Evolutionary conservation across 1,140 invertebrate species (phyloP).

Genomic region (Hycleus phaleratus): DNA sequence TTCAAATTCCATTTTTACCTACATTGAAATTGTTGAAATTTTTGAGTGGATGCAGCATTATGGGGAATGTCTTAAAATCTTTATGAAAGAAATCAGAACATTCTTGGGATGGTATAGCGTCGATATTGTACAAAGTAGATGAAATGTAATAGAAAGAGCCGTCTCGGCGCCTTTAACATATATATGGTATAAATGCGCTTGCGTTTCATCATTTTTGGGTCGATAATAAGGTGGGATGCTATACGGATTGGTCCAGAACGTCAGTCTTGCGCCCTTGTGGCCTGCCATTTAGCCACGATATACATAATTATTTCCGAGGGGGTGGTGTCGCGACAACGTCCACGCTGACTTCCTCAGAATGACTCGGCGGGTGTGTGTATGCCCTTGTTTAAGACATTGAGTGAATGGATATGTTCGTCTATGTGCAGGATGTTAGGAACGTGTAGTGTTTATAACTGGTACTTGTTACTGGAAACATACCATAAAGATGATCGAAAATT

Average conservation of each 20-base stretch:
- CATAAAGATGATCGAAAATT: conserved; percentile 17
- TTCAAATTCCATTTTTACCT: too few relatives aligned
- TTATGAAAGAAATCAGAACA: too few relatives aligned
- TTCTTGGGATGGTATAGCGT: too few relatives aligned
- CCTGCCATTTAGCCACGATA: conserved; percentile 29
- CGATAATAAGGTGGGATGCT: conserved; percentile 18
- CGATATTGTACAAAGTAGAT: too few relatives aligned
- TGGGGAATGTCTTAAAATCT: too few relatives aligned
- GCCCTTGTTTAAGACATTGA: conserved; percentile 15
- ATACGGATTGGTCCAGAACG: conserved; percentile 18
- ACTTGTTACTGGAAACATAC: conserved; percentile 3
- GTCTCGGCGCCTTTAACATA: conserved; percentile 8
- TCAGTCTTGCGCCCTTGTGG: conserved; percentile 23
- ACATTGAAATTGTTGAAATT: too few relatives aligned
- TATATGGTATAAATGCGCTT: neutral
- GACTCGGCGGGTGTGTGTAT: conserved; percentile 30
- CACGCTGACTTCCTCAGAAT: conserved; percentile 29
- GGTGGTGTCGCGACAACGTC: conserved; percentile 26
- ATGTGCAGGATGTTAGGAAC: conserved; percentile 18
- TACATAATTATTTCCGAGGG: conserved; percentile 23
- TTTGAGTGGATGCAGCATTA: too few relatives aligned
- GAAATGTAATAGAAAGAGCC: neutral
- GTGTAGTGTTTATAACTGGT: conserved; percentile 5
- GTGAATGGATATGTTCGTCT: conserved; percentile 18
- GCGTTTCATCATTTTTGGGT: conserved; percentile 1